Percentiles rank a stretch among this genome's conserved stretches.
phyloP scores from a whole-genome alignment of 2,113 vertebrate genomes.

The Megaceryle torquata region DNA sequence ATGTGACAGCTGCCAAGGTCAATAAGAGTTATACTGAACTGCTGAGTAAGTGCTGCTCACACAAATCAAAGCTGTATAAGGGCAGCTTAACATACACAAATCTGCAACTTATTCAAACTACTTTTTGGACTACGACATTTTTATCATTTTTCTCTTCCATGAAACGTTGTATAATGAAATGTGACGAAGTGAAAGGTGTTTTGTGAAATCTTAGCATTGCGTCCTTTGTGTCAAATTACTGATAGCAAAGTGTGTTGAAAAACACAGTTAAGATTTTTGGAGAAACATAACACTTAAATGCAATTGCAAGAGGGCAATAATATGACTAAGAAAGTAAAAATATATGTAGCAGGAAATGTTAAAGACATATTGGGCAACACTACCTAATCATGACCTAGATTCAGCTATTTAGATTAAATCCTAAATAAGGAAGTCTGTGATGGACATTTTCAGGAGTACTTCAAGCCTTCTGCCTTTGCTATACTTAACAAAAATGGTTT shows the following conservation, averaged over 20 bases:
- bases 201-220: neutral
- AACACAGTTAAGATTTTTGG: neutral
- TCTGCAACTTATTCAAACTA: constrained; percentile 58
- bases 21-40: constrained; percentile 70
- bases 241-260: neutral
- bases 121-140: constrained; percentile 34
- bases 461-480: neutral
- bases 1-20: constrained; percentile 74
- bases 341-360: neutral
- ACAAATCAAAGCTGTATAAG: constrained; percentile 66
- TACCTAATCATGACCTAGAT: neutral
- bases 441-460: neutral
- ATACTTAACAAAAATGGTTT: neutral
- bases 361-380: neutral
- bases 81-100: constrained; percentile 59
- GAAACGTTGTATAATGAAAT: neutral
- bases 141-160: constrained; percentile 29
- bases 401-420: neutral
- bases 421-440: neutral
- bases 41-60: constrained; percentile 68
- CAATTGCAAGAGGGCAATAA: neutral
- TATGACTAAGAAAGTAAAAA: constrained; percentile 4
- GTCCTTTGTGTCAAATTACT: constrained; percentile 9
- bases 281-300: neutral
- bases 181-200: constrained; percentile 42